phyloP scores from a whole-genome alignment of 2,888 invertebrate species.

The Hermodice carunculata region DNA sequence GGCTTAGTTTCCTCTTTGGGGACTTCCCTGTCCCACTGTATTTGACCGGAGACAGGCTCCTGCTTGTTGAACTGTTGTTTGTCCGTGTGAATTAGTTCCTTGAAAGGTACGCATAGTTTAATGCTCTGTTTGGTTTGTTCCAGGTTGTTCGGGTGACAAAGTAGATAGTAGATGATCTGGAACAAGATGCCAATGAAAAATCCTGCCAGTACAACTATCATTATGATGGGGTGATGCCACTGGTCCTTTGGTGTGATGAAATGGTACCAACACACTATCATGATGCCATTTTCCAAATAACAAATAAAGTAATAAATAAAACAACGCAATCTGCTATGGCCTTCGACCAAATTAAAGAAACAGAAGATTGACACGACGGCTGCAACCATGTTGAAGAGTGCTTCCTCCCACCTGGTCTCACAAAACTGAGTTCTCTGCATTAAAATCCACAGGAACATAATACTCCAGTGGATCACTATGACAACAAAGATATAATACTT shows the following conservation, averaged over 20 bases:
- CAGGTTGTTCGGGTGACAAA: conserved; percentile 39
- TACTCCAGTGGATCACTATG: conserved; percentile 77
- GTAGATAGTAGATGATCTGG: conserved; percentile 34
- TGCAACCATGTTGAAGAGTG: conserved; percentile 74
- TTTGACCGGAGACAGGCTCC: too few relatives aligned
- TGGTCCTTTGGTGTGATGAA: conserved; percentile 16
- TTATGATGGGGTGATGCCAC: conserved; percentile 27
- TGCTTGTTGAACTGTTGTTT: too few relatives aligned
- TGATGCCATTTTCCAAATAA: conserved; percentile 61
- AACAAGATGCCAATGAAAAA: conserved; percentile 38
- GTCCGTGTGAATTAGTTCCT: too few relatives aligned
- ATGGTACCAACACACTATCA: conserved; percentile 69
- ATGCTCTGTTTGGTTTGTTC: too few relatives aligned
- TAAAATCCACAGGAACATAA: conserved; percentile 83
- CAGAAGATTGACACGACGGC: conserved; percentile 69
- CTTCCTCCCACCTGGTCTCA: conserved; percentile 74
- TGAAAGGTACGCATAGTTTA: conserved; percentile 1
- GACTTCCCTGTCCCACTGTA: too few relatives aligned
- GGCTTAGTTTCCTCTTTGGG: too few relatives aligned
- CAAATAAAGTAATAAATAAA: conserved; percentile 62
- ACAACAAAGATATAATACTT: conserved; percentile 72
- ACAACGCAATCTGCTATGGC: conserved; percentile 63
- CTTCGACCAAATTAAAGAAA: conserved; percentile 63
- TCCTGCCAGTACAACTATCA: conserved; percentile 29
- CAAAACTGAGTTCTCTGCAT: conserved; percentile 79